Conservation (phyloP, 2,113 vertebrate species). For the Carettochelys insculpta region DNA sequence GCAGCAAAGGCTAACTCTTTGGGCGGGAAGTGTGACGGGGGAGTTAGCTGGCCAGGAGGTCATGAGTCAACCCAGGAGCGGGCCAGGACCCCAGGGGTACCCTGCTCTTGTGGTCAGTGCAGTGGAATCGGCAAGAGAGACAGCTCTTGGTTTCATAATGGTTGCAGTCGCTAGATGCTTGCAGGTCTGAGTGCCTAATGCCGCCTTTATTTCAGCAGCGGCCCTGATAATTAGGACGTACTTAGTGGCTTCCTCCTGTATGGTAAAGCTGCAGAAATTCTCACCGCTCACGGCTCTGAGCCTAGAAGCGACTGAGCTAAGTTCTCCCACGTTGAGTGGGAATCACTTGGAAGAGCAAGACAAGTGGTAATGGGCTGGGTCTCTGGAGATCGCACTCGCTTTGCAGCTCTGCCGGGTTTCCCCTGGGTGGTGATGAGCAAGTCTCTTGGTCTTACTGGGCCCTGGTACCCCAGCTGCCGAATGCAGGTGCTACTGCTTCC, state of each 20-base stretch:
- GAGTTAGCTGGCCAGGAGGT: neutral
- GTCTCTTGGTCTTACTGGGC: neutral
- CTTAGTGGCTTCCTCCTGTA: neutral
- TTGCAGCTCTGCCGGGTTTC: neutral
- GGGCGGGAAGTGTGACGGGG: neutral
- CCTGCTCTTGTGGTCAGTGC: neutral
- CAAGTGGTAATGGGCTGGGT: neutral
- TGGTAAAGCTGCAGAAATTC: neutral
- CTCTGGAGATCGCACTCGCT: neutral
- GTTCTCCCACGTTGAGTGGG: neutral
- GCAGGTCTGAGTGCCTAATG: neutral
- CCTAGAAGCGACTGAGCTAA: neutral
- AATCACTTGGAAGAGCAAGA: neutral
- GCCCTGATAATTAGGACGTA: neutral
- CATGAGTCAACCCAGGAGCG: neutral
- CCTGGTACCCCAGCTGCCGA: fast-evolving
- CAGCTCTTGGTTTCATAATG: neutral
- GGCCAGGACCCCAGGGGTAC: neutral
- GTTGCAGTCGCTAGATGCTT: too few relatives aligned
- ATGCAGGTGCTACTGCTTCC: neutral
- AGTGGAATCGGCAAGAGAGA: neutral
- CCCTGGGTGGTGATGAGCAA: neutral
- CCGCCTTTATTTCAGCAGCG: neutral
- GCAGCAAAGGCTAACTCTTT: neutral
- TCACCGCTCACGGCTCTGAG: neutral